Base-by-base conservation (phyloP, 2,888 invertebrate genomes). In the Hylaea fasciaria region DNA sequence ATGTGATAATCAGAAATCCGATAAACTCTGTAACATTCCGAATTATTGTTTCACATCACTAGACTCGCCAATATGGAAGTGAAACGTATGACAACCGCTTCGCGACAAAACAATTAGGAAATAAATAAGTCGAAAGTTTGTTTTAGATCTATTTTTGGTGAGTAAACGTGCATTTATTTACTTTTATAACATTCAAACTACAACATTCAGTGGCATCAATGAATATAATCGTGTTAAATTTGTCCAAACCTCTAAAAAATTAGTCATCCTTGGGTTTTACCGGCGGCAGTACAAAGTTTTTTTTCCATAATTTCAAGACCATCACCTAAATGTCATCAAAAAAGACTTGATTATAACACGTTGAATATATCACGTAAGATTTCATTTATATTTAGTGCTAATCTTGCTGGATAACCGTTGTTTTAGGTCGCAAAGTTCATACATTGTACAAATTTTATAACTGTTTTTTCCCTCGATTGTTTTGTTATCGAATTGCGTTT, bases 11-110 rank as follows among this genome's bases (percentile, higher is more conserved):
- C 1, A 37, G n/a, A 46, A 47, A 39, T n/a, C 44, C 50, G 46
- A 45, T 35, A 62, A 60, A 69, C 70, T 67, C 73, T 71, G 17
- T 62, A 57, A 44, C 49, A 13, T 32, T 39, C 48, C 39, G 41
- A 17, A 5, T 14, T 0, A 2, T 49, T 9, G 10, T 13, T 11
- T 45, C 50, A 0, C 65, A 76, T 66, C 89, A 86, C 88, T 89
- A 85, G 70, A 71, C 72, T 83, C 81, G 78, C 82, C 89, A 91
- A 89, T 84, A 91, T 90, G 90, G 91, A 85, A 86, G 86, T 83
- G 82, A 85, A 85, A 85, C 86, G 87, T 12, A 82, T 90, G 91
- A 88, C 89, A 90, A 87, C 83, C 80, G 83, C 83, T 80, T 78
- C 79, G 77, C 82, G 80, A 80, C 78, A 78, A 85, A 85, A 87